Base-by-base conservation (phyloP, 2,888 invertebrate species). In the Rhaphigaster nebulosa region DNA sequence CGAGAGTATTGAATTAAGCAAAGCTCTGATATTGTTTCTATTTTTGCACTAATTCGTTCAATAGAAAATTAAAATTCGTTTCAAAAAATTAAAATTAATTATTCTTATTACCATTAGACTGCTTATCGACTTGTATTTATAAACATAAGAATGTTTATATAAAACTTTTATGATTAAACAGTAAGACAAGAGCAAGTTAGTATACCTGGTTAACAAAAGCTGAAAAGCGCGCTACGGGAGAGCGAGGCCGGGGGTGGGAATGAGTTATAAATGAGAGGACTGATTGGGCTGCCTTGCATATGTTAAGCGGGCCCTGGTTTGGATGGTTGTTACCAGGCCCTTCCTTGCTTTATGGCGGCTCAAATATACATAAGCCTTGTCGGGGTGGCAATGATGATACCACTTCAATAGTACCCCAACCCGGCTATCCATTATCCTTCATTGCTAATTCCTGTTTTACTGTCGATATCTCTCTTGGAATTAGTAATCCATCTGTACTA, bases 201-300 rank as follows among this genome's bases (percentile, higher is more conserved):
- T 20, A 38, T 76, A 38, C 20, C 15, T 6, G 70, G 70, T 38
- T 8, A 20, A 76, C 70, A 38, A 76, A 38, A 34, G 70, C 34
- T 1, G 29, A 34, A 76, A 76, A 76, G 6, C 38, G 20, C 6
- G 3, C 34, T 1, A 15, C 20, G 70, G 38, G 38, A 76, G 65
- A 76, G 70, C 2, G 70, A 23, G 70, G 65, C 29, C 29, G 65
- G 13, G 13, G 65, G 38, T 38, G 34, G 34, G 38, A 38, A 76
- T 76, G 70, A 34, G 70, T 76, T 76, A 76, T 76, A 76, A 76
- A 76, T 76, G 70, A 76, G 70, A 76, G 70, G 23, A 76, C 70
- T 76, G 70, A 76, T 76, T 76, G 70, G 70, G 20, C 18, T 20
- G 70, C 1, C 34, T 76, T 34, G 70, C 34, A 20, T 76, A 70